Base-by-base conservation (phyloP, 1,140 invertebrate species). In the Melanaphis sacchari region DNA sequence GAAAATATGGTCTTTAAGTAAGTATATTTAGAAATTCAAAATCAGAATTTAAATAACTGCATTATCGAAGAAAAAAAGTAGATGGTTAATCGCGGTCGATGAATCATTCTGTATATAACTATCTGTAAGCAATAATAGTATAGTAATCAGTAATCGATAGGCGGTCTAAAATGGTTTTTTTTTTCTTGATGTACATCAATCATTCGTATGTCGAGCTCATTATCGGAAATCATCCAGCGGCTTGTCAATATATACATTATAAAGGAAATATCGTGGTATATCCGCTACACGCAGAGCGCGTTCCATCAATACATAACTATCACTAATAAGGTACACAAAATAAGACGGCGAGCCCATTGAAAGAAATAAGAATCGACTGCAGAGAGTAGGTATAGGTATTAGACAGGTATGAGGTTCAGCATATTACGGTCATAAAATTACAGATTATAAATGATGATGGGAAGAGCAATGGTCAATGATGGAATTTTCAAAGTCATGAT, bases 291-390 rank as follows among this genome's bases (percentile, higher is more conserved):
- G 9, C 31, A 40, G 6, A 46, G 90, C 0, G 3, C 24, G 24
- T 82, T 36, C 41, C 90, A 82, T 82, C n/a, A 81, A 81, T 91
- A 59, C 31, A 59, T 31, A 92, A 92, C 41, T n/a, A 49, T 38
- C 90, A 82, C 90, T 92, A 92, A 92, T 92, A 92, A 92, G 90
- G 89, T 54, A 66, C 89, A 66, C 49, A 43, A 59, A 26, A 85
- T 41, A 90, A 22, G 26, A 66, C 52, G 26, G 38, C n/a, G 88
- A 3, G 52, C n/a, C 59, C 18, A 91, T 82, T 52, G 43, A 49
- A 82, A 76, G 59, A 38, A 91, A 43, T 81, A 92, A 76, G 31
- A 46, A 91, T 24, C 90, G n/a, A 36, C 21, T n/a, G 40, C 11
- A 18, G 21, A 18, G 59, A 6, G 59, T 9, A 54, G 8, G 38